Percentiles rank a stretch among this genome's conserved stretches.
Conservation (phyloP, 2,797 vertebrate species). For the Tinamus major region DNA sequence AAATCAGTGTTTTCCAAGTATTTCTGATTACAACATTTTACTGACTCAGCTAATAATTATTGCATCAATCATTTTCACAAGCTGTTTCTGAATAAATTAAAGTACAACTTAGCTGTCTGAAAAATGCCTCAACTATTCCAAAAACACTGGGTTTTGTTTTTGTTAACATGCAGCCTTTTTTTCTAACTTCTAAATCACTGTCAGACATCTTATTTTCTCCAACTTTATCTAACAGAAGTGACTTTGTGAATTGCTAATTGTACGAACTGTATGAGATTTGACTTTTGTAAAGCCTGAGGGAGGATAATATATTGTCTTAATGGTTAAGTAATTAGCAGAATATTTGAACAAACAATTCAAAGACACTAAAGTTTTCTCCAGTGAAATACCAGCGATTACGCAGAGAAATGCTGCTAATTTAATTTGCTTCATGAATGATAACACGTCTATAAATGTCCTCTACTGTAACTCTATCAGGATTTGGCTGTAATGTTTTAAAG, state of each 20-base stretch:
- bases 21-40: not conserved
- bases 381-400: not conserved
- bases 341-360: conserved; percentile 17
- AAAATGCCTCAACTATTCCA: not conserved
- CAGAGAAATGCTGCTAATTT: not conserved
- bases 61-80: not conserved
- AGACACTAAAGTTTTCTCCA: conserved; percentile 10
- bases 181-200: not conserved
- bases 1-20: not conserved
- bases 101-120: not conserved
- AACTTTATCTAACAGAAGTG: not conserved
- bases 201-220: not conserved
- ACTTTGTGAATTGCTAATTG: not conserved
- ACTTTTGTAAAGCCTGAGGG: not conserved
- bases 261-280: not conserved
- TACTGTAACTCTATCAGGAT: not conserved
- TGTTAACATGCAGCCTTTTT: not conserved
- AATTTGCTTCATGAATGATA: not conserved
- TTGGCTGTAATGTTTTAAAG: not conserved
- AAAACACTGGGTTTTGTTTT: not conserved
- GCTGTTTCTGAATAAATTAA: not conserved
- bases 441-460: not conserved
- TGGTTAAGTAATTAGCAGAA: conserved; percentile 25
- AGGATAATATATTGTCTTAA: not conserved
- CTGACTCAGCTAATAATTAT: not conserved